phyloP scores from a whole-genome alignment of 2,113 vertebrate species.

The Sminthopsis crassicaudata region DNA sequence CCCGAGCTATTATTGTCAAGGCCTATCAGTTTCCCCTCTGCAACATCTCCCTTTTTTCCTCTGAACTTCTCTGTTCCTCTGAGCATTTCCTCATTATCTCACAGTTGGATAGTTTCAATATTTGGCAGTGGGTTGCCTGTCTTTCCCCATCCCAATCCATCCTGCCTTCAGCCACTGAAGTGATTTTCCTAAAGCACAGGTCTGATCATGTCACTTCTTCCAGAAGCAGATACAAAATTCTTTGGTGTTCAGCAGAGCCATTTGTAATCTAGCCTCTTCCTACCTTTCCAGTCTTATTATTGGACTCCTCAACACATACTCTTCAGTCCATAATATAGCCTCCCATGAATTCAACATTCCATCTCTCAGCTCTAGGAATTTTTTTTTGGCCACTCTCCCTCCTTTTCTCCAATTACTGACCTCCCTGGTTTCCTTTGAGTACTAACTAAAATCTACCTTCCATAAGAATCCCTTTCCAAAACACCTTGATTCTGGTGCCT shows the following conservation, averaged over 20 bases:
- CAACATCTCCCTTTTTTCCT: not conserved
- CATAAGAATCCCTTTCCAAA: not conserved
- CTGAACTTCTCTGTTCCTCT: not conserved
- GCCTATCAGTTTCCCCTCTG: not conserved
- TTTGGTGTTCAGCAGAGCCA: not conserved
- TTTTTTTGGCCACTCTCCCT: not conserved
- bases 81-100: not conserved
- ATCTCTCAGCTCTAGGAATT: not conserved
- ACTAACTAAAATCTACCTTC: not conserved
- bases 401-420: not conserved
- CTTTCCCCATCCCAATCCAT: not conserved
- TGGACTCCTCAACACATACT: not conserved
- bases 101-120: not conserved
- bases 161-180: not conserved
- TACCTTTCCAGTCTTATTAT: not conserved
- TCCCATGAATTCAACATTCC: not conserved
- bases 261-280: not conserved
- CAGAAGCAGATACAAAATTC: not conserved
- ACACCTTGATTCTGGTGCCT: not conserved
- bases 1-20: not conserved
- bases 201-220: not conserved
- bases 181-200: not conserved
- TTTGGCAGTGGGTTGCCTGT: not conserved
- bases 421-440: not conserved
- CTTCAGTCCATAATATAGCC: not conserved